These are phyloP conservation scores for Micrasema minimum DNA, from an alignment of 1,140 invertebrate species.

Conservation along the genomic window DNA sequence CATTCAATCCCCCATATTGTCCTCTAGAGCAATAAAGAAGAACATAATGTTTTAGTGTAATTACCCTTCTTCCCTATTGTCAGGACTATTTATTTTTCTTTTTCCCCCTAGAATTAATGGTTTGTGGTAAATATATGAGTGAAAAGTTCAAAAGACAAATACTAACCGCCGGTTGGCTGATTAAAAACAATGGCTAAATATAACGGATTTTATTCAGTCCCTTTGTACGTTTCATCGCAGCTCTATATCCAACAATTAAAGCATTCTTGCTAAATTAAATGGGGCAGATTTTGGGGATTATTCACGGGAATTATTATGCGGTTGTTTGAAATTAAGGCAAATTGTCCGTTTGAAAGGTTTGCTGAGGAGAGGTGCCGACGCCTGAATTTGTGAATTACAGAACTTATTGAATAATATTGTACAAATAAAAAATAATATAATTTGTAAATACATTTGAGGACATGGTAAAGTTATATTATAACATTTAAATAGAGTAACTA, in stretches of 20 bases:
- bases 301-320: conserved; percentile 22
- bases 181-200: conserved; percentile 29
- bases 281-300: conserved; percentile 32
- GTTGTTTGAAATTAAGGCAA: conserved; percentile 16
- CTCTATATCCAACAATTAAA: conserved; percentile 22
- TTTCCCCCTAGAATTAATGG: conserved; percentile 15
- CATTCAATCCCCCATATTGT: too few species aligned
- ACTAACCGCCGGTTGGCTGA: conserved; percentile 12
- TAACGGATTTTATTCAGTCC: background rate
- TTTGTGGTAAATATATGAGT: conserved; percentile 25
- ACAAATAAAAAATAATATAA: too few species aligned
- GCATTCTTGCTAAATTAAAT: conserved; percentile 23
- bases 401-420: too few species aligned
- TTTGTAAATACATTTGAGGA: too few species aligned
- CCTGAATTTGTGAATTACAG: too few species aligned
- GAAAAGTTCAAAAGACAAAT: conserved; percentile 23
- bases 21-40: background rate
- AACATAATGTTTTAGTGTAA: conserved; percentile 18
- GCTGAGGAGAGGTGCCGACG: too few species aligned
- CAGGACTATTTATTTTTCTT: conserved; percentile 20
- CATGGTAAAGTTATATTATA: too few species aligned
- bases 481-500: too few species aligned
- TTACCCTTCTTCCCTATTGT: conserved; percentile 5
- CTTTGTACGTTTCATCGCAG: conserved; percentile 8
- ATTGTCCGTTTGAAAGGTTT: conserved; percentile 10